phyloP scores from a whole-genome alignment of 2,113 vertebrate genomes.

The Stercorarius parasiticus region DNA sequence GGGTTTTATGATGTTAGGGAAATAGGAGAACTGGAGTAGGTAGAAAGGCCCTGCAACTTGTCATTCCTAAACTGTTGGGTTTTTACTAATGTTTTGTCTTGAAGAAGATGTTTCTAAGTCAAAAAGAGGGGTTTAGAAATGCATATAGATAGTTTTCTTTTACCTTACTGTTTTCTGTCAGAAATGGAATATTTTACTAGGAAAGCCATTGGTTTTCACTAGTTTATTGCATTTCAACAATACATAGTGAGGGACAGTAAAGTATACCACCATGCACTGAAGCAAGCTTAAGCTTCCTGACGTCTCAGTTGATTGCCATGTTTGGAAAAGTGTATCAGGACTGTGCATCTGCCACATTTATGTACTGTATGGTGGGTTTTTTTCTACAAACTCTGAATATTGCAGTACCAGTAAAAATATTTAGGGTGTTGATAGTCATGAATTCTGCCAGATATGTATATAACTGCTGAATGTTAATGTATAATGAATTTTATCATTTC shows the following conservation, averaged over 20 bases:
- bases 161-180: not conserved
- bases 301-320: not conserved
- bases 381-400: not conserved
- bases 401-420: not conserved
- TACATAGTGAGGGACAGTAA: not conserved
- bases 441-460: not conserved
- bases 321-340: not conserved
- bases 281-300: not conserved
- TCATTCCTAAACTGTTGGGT: not conserved
- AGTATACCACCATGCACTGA: not conserved
- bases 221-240: not conserved
- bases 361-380: not conserved
- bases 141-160: not conserved
- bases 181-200: not conserved
- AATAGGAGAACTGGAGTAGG: not conserved
- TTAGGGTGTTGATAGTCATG: not conserved
- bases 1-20: not conserved
- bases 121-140: not conserved
- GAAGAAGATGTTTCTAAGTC: not conserved
- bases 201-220: not conserved
- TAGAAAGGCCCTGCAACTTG: not conserved
- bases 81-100: not conserved
- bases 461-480: not conserved
- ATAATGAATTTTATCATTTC: slow-evolving; percentile 17
- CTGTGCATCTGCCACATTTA: not conserved